Evolutionary conservation across 2,888 invertebrate species (phyloP).

Genomic region (Pyrocoelia pectoralis): DNA sequence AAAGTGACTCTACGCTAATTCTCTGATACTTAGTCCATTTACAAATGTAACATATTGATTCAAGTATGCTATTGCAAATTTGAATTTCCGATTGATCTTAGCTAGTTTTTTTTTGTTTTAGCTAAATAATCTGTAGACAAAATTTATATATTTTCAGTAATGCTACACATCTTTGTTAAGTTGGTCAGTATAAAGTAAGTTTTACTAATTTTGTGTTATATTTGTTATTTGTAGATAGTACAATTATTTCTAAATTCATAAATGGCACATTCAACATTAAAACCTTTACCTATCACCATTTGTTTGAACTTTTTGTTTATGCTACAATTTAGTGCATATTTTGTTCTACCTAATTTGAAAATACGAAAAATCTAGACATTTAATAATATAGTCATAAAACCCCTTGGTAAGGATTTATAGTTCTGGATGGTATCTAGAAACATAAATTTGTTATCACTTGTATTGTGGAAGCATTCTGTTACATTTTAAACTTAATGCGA

Average conservation of each 20-base stretch:
- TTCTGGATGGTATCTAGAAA: too few species aligned
- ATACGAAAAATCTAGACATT: too few species aligned
- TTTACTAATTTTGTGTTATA: conserved; percentile 9
- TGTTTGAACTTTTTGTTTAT: too few species aligned
- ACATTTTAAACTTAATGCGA: too few species aligned
- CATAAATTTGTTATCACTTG: too few species aligned
- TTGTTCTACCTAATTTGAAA: too few species aligned
- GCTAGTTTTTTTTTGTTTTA: conserved; percentile 9
- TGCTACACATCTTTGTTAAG: conserved; percentile 3
- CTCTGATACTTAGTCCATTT: conserved; percentile 28
- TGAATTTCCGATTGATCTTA: conserved; percentile 12
- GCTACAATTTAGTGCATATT: too few species aligned
- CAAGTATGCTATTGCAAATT: conserved; percentile 23
- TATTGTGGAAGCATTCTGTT: too few species aligned
- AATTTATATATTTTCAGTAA: not conserved
- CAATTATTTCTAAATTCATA: conserved; percentile 9
- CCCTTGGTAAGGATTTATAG: too few species aligned
- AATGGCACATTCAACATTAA: not conserved
- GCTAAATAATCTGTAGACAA: conserved; percentile 6
- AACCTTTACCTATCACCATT: not conserved
- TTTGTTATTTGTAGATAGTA: conserved; percentile 13
- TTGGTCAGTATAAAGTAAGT: conserved; percentile 23
- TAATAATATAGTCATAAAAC: too few species aligned
- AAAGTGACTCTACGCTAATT: conserved; percentile 34
- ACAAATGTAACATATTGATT: conserved; percentile 27